Evolutionary conservation across 2,888 invertebrate species (phyloP), one percentile per base, ranked within the genome.

Genomic region (Dioctria rufipes): DNA sequence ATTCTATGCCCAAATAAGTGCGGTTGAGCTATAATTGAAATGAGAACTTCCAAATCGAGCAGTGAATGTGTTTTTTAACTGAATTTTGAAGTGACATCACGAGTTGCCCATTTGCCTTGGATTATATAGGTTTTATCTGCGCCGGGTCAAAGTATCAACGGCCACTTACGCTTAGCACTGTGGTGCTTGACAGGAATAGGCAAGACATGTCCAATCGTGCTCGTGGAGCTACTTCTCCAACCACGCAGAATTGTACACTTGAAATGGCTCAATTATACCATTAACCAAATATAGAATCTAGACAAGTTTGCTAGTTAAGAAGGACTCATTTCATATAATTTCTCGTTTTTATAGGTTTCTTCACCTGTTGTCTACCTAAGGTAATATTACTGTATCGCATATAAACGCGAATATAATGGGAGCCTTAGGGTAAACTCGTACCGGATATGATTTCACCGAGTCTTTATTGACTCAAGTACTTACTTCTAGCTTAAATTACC

Each of bases 1-100:
- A 78, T 42, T 66, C 37, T 25, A 67, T 78, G 54, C 39, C 78
- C 78, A 78, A 78, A 78, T 78, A 78, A 58, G 78, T 78, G 43
- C 51, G 39, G 40, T 46, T 39, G n/a, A 39, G 42, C 60, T 54
- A 78, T 78, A 67, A 78, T 43, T 43, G 42, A 54, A 78, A 51
- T 58, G 78, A 65, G 54, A 54, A 67, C 5, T 67, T 43, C 78
- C 77, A 78, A 78, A 78, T 78, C 46, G 60, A 63, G 13, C 11
- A 9, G 2, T 25, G 51, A 77, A 13, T 54, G 37, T 58, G 3
- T 13, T 54, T 60, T 42, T 60, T 75, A 60, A 13, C 6, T 75
- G 11, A 67, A 67, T 75, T 75, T 54, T 25, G 51, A 42, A 60
- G 60, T 75, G 75, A 75, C 75, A 75, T 75, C 75, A 75, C 67